Base-by-base conservation (phyloP, 2,888 invertebrate species). In the Allolobophora icterica region DNA sequence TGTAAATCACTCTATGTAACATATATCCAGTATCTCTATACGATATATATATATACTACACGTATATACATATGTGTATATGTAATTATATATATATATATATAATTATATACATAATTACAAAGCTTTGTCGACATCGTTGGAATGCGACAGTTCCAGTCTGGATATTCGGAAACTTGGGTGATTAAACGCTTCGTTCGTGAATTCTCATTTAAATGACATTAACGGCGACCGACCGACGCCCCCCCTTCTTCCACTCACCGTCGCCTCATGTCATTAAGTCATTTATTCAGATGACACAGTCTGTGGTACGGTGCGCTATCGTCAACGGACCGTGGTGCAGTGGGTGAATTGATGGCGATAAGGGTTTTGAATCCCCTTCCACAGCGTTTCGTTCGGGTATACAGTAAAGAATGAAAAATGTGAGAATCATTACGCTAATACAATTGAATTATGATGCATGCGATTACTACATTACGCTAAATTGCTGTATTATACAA, bases 141-240 rank as follows among this genome's bases (percentile, higher is more conserved):
- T 52, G 52, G 52, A 52, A 52, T 52, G 52, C 52, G 52, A 52
- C 71, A 71, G 71, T 71, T 71, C n/a, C 71, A 52, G 52, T 52
- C 52, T 52, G 52, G 24, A 21, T 71, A 71, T 71, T 71, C 71
- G n/a, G n/a, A 8, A 1, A n/a, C 30, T 13, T 71, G 30, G 71
- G 71, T n/a, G n/a, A 71, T 71, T 71, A 71, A 71, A 71, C n/a
- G 71, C 11, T 71, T 71, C 71, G 71, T 71, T 11, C 71, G 30
- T 71, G 71, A 71, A 71, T 71, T 71, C 71, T 71, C 71, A 71
- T 71, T 71, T 71, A 71, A 71, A 71, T 71, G n/a, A n/a, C 71
- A 71, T 71, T 71, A 71, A 71, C 71, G 30, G n/a, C 71, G n/a
- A 13, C 71, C 38, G 30, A 45, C 45, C 52, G 30, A 71, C 30